Evolutionary conservation across 2,888 invertebrate genomes (phyloP), one percentile per base, ranked within the genome.

Genomic region (Druceiella hillmani): DNA sequence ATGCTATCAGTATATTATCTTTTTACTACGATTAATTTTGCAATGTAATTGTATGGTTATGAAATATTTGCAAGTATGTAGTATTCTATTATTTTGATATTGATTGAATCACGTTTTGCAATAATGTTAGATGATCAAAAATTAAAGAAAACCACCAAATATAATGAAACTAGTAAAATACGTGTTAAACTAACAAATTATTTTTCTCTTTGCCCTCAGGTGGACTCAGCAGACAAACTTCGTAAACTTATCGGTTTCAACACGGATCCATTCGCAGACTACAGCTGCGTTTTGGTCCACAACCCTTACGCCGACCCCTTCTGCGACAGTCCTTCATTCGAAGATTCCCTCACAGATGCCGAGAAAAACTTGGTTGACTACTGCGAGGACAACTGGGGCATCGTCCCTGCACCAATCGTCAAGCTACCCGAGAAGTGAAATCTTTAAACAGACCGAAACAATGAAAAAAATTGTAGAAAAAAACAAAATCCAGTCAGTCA

Each of bases 381-480:
- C 55, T 83, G 83, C 52, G 81, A 83, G 53, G 70, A 71, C 43
- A 77, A 75, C 41, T 75, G 81, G 72, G 79, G 77, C 45, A 72
- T 74, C 50, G 69, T 74, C 20, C 75, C 78, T 45, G 66, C 75
- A 47, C 81, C 82, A 41, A 74, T 83, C 38, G 73, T 83, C 45
- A 76, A 79, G 57, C 58, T 83, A 33, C 83, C 83, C 2, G 74
- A 71, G 54, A 75, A 76, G 68, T 78, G 78, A 74, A 63, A 6
- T n/a, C 13, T 11, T n/a, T n/a, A n/a, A n/a, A n/a, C n/a, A n/a
- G n/a, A n/a, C n/a, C n/a, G n/a, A n/a, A n/a, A n/a, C n/a, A n/a
- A n/a, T n/a, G n/a, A n/a, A n/a, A n/a, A n/a, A n/a, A n/a, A n/a
- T n/a, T n/a, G n/a, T n/a, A n/a, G n/a, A n/a, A n/a, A n/a, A n/a